Conservation (phyloP, 2,888 invertebrate genomes). For the Cheilosia vulpina region DNA sequence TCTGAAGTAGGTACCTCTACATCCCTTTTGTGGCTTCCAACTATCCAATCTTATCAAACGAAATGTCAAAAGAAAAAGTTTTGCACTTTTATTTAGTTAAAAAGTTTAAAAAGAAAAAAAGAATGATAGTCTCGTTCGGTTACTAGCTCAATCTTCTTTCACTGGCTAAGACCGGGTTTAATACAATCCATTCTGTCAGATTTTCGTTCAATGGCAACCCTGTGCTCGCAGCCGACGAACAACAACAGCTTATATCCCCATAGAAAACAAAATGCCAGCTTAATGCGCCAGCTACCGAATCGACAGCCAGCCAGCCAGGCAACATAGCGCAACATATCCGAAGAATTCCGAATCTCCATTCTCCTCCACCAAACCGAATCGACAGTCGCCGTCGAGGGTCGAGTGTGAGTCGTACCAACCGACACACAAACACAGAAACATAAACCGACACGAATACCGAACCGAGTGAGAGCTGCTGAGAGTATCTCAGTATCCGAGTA, state of each 20-base stretch:
- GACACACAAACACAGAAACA: not conserved
- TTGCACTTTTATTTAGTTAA: too few species aligned
- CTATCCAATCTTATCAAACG: too few species aligned
- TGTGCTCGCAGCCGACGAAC: not conserved
- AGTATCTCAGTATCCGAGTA: constrained; percentile 61
- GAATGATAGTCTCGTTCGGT: too few species aligned
- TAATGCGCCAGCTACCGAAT: not conserved
- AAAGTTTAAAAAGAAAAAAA: too few species aligned
- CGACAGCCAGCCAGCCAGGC: constrained; percentile 15
- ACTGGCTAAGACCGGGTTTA: too few species aligned
- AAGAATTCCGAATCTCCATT: constrained; percentile 18
- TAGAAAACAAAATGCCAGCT: too few species aligned
- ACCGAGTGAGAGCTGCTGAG: constrained; percentile 65
- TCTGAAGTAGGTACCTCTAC: too few species aligned
- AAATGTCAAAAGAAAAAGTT: too few species aligned
- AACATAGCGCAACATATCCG: constrained; percentile 37
- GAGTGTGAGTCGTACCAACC: too few species aligned
- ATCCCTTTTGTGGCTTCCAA: too few species aligned
- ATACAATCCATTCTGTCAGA: too few species aligned
- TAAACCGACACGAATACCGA: not conserved
- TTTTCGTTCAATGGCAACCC: not conserved
- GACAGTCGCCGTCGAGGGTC: not conserved
- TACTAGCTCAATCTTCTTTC: too few species aligned
- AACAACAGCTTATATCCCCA: not conserved
- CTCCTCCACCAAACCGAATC: not conserved